Evolutionary conservation across 2,113 vertebrate species (phyloP).

Genomic region (Ailurus styani): DNA sequence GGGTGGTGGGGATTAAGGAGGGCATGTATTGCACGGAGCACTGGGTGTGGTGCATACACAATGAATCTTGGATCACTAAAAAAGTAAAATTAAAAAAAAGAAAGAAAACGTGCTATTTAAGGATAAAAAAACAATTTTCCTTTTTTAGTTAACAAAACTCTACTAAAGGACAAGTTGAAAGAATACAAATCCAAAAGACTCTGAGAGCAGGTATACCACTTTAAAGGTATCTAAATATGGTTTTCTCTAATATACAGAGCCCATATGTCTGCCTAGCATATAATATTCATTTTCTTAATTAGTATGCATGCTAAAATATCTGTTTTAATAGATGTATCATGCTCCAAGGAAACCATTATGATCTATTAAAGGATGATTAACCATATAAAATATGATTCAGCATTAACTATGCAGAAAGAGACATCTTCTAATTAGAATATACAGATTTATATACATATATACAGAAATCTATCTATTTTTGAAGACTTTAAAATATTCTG

Average conservation of each 20-base stretch:
- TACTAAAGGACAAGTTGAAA: background rate
- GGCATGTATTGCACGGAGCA: too few species aligned
- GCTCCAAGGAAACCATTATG: background rate
- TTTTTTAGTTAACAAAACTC: background rate
- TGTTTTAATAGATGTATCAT: slow-evolving; percentile 37
- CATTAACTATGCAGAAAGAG: slow-evolving; percentile 8
- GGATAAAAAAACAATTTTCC: background rate
- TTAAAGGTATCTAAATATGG: background rate
- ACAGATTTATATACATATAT: background rate
- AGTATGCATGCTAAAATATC: slow-evolving; percentile 15
- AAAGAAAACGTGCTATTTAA: background rate
- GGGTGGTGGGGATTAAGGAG: too few species aligned
- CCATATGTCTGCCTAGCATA: background rate
- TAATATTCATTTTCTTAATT: slow-evolving; percentile 41
- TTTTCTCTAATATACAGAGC: background rate
- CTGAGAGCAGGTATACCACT: background rate
- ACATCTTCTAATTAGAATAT: background rate
- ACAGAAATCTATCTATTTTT: background rate
- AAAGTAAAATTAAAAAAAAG: background rate
- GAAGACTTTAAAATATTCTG: background rate
- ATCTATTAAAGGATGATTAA: slow-evolving; percentile 41
- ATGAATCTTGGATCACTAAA: too few species aligned
- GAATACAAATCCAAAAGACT: background rate
- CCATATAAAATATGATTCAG: slow-evolving; percentile 20
- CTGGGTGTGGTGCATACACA: too few species aligned